Percentiles rank a stretch among this genome's conserved stretches.
phyloP scores from a whole-genome alignment of 1,140 invertebrate genomes.

The Sminthurinus signatus region DNA sequence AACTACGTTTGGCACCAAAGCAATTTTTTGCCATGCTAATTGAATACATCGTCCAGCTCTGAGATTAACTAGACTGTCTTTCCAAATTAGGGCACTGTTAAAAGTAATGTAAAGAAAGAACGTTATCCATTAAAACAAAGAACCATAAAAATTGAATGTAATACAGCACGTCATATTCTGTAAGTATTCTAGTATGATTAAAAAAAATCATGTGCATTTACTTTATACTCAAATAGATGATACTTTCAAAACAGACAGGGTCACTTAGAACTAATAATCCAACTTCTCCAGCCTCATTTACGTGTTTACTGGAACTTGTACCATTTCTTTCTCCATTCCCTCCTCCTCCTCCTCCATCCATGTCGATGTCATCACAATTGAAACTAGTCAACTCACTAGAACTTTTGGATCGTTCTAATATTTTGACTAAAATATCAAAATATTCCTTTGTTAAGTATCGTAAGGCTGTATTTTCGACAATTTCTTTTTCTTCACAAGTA shows the following conservation, averaged over 20 bases:
- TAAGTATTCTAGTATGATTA: background rate
- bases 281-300: slow-evolving; percentile 23
- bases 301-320: background rate
- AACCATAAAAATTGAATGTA: background rate
- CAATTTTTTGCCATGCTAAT: slow-evolving; percentile 10
- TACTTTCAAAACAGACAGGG: slow-evolving; percentile 14
- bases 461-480: slow-evolving; percentile 29
- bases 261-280: slow-evolving; percentile 15
- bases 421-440: slow-evolving; percentile 16
- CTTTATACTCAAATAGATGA: slow-evolving; percentile 19
- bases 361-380: slow-evolving; percentile 10
- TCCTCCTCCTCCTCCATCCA: slow-evolving; percentile 13
- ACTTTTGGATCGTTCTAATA: slow-evolving; percentile 13
- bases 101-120: too few relatives aligned
- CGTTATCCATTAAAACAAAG: too few relatives aligned
- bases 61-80: slow-evolving; percentile 19
- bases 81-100: slow-evolving; percentile 30
- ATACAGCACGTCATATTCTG: background rate
- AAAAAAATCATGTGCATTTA: slow-evolving; percentile 16
- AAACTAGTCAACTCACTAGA: background rate
- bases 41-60: slow-evolving; percentile 22
- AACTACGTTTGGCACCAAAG: slow-evolving; percentile 12
- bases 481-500: slow-evolving; percentile 26
- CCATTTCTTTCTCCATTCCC: background rate
- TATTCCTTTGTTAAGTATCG: slow-evolving; percentile 26